A percentile compares a stretch with the other conserved stretches of the same genome.
These are phyloP conservation scores for Acleris cristana DNA, from an alignment of 2,888 invertebrate species.

Conservation along the genomic window DNA sequence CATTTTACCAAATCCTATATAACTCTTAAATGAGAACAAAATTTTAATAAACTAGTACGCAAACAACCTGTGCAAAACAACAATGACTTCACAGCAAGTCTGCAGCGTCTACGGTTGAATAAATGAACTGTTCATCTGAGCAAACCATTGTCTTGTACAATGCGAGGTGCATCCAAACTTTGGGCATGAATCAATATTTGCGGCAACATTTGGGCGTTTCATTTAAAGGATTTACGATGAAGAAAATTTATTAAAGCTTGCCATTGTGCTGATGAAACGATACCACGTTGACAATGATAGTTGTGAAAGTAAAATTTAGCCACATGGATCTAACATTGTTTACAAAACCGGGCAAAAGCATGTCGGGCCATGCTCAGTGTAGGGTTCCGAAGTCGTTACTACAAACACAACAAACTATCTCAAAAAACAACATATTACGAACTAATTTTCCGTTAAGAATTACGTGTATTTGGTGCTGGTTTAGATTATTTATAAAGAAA, in stretches of 20 bases:
- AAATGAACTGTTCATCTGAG: slow-evolving; percentile 45
- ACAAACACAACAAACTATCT: too few species aligned
- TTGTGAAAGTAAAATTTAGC: too few species aligned
- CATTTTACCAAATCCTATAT: background rate
- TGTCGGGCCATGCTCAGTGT: too few species aligned
- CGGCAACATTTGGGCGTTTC: slow-evolving; percentile 20
- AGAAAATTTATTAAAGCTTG: background rate
- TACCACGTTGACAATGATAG: too few species aligned
- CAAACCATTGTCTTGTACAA: slow-evolving; percentile 38
- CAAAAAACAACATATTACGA: too few species aligned
- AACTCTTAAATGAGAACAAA: slow-evolving; percentile 6
- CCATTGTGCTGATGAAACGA: background rate
- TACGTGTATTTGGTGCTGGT: too few species aligned
- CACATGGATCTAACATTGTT: too few species aligned
- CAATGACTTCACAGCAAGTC: slow-evolving; percentile 34
- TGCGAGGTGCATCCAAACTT: slow-evolving; percentile 34
- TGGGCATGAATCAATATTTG: slow-evolving; percentile 36
- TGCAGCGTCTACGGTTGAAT: slow-evolving; percentile 43
- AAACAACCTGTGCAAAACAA: slow-evolving; percentile 24
- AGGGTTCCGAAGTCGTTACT: too few species aligned
- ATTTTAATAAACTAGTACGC: slow-evolving; percentile 30
- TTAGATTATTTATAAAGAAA: too few species aligned
- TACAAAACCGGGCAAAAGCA: too few species aligned
- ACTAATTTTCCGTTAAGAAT: too few species aligned
- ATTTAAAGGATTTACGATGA: slow-evolving; percentile 14